Conservation (phyloP, 2,797 vertebrate genomes). For the Numenius phaeopus region DNA sequence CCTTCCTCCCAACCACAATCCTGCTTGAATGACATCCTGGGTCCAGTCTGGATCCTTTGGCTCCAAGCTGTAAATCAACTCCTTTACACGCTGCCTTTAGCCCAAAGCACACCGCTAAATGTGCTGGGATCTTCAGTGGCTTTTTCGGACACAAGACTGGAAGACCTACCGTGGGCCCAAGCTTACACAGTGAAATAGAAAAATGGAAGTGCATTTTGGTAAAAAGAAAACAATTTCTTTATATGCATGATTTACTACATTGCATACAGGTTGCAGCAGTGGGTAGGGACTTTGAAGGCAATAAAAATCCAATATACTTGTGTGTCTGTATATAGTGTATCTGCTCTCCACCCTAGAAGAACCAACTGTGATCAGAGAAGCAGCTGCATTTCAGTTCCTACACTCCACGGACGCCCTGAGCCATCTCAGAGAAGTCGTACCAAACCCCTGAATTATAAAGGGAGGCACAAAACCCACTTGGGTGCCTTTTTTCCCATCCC, state of each 20-base stretch:
- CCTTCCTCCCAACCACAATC: neutral
- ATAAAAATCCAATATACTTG: neutral
- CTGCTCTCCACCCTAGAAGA: neutral
- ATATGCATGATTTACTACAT: neutral
- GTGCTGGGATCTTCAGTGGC: neutral
- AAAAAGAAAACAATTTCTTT: neutral
- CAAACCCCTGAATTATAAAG: neutral
- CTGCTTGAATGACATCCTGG: neutral
- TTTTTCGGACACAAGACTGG: neutral
- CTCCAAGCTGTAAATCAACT: neutral
- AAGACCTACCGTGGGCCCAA: neutral
- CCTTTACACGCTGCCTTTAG: conserved; percentile 32
- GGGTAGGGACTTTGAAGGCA: neutral
- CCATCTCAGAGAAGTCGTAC: rapidly evolving
- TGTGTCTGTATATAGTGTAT: rapidly evolving
- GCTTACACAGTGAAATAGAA: neutral
- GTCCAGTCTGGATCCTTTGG: neutral
- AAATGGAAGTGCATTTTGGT: neutral
- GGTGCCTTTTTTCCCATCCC: neutral
- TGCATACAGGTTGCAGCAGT: neutral
- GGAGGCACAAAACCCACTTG: neutral
- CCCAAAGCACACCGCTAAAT: too few species aligned
- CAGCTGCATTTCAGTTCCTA: neutral
- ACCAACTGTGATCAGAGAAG: neutral
- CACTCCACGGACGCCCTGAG: neutral